Evolutionary conservation across 2,113 vertebrate genomes (phyloP), one percentile per base, ranked within the genome.

Genomic region (Axis porcinus): DNA sequence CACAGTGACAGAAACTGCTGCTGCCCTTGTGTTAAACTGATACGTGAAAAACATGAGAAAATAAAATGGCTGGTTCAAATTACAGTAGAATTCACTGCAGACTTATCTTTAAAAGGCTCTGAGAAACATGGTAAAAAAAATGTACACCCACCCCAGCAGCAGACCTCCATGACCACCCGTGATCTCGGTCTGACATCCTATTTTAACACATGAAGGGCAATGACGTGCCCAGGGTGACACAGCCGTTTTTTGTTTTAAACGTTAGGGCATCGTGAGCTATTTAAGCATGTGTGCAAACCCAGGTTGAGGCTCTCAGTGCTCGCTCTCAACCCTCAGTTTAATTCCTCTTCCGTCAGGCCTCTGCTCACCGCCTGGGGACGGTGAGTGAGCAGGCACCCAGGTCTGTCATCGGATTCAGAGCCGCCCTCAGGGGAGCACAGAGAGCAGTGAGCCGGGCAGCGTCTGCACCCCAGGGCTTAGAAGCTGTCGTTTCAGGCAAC

Each of bases 361-460:
- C 60, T 30, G 50, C 40, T 30, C n/a, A 47, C 21, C 33, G 36
- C 82, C 50, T 21, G 27, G 13, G 19, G n/a, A 47, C 2, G 23
- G n/a, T 28, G n/a, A 82, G 54, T 27, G 21, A 62, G 23, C 54
- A 55, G 50, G 30, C 67, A 64, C 6, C 52, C 17, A 15, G 3
- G 9, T 0, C 62, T 40, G 19, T 52, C 58, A 64, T 0, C 8
- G 14, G 17, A 30, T 8, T 33, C 43, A 94, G 58, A 92, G 79
- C 30, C 11, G 25, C 7, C 54, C 81, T 82, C 33, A 45, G 58
- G 40, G 50, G 17, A 62, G 54, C 64, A 7, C n/a, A 78, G 11
- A 43, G 23, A 0, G 6, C 54, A 12, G 54, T 1, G 16, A 83
- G 30, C 2, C 0, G 0, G n/a, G 40, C 3, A 21, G 45, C 2